Percentiles rank a stretch among this genome's conserved stretches.
These are phyloP conservation scores for Meiosimyza platycephala DNA, from an alignment of 2,888 invertebrate species.

Conservation along the genomic window DNA sequence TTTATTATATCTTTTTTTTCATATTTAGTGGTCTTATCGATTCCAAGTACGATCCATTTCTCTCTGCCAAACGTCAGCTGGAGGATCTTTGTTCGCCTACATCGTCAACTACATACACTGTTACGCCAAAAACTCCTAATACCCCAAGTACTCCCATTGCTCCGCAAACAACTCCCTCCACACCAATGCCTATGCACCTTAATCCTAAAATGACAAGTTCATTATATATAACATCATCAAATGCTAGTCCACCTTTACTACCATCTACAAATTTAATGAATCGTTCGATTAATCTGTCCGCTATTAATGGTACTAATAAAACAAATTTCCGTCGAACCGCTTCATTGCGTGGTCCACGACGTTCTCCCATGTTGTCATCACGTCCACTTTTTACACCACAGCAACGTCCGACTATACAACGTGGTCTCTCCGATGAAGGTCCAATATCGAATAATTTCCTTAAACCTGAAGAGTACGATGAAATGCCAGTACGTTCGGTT, in stretches of 20 bases:
- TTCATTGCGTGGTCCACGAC: slow-evolving; percentile 63
- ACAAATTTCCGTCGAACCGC: slow-evolving; percentile 65
- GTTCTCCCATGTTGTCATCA: slow-evolving; percentile 58
- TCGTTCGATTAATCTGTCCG: slow-evolving; percentile 38
- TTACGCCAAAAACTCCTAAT: slow-evolving; percentile 44
- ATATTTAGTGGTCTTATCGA: slow-evolving; percentile 55
- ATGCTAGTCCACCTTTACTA: slow-evolving; percentile 48
- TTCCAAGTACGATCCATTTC: slow-evolving; percentile 78
- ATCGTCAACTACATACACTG: slow-evolving; percentile 56
- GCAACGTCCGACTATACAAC: slow-evolving; percentile 65
- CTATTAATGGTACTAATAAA: slow-evolving; percentile 39
- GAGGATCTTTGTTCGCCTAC: slow-evolving; percentile 82
- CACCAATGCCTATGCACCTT: slow-evolving; percentile 20
- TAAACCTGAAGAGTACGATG: slow-evolving; percentile 66
- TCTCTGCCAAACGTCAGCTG: slow-evolving; percentile 83
- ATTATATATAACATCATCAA: slow-evolving; percentile 48
- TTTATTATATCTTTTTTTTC: slow-evolving; percentile 14
- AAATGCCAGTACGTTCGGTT: slow-evolving; percentile 66
- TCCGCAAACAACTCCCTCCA: slow-evolving; percentile 36
- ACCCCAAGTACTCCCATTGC: slow-evolving; percentile 34
- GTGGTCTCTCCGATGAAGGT: slow-evolving; percentile 67
- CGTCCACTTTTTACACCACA: slow-evolving; percentile 61
- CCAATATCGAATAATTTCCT: slow-evolving; percentile 66
- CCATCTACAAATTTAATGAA: slow-evolving; percentile 38
- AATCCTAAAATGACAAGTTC: slow-evolving; percentile 54